Evolutionary conservation across 2,888 invertebrate genomes (phyloP).

Genomic region (Punctoribates punctum): DNA sequence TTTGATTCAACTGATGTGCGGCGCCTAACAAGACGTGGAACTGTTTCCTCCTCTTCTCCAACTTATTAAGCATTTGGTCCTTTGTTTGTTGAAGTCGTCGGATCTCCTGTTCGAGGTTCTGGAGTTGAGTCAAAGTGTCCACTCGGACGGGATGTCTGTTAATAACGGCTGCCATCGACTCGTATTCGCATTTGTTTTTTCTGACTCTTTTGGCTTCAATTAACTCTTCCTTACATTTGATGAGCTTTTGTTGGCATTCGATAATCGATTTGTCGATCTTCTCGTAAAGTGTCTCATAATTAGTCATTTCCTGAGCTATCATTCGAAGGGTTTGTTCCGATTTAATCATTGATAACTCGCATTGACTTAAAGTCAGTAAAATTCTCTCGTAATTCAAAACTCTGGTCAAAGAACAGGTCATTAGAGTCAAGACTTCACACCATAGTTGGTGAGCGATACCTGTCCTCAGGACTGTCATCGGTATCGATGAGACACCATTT

Average conservation of each 20-base stretch:
- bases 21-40: conserved; percentile 82
- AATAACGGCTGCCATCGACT: conserved; percentile 84
- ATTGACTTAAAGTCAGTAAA: conserved; percentile 69
- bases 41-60: conserved; percentile 79
- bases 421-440: too few relatives aligned
- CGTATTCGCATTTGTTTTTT: conserved; percentile 67
- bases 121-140: conserved; percentile 61
- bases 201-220: conserved; percentile 53
- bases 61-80: conserved; percentile 68
- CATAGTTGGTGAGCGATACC: neutral
- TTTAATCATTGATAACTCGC: conserved; percentile 80
- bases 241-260: conserved; percentile 52
- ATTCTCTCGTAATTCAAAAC: conserved; percentile 45
- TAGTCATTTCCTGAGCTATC: conserved; percentile 76
- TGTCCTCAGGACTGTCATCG: neutral
- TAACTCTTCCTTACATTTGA: conserved; percentile 53
- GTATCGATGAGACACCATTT: conserved; percentile 52
- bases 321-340: conserved; percentile 73
- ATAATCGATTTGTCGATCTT: conserved; percentile 60
- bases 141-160: conserved; percentile 83
- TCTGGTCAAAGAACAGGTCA: neutral
- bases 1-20: conserved; percentile 75
- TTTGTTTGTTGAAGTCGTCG: conserved; percentile 59
- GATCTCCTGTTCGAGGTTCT: conserved; percentile 69
- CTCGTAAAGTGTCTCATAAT: conserved; percentile 72